phyloP scores from a whole-genome alignment of 2,113 vertebrate species.

The Pandion haliaetus region DNA sequence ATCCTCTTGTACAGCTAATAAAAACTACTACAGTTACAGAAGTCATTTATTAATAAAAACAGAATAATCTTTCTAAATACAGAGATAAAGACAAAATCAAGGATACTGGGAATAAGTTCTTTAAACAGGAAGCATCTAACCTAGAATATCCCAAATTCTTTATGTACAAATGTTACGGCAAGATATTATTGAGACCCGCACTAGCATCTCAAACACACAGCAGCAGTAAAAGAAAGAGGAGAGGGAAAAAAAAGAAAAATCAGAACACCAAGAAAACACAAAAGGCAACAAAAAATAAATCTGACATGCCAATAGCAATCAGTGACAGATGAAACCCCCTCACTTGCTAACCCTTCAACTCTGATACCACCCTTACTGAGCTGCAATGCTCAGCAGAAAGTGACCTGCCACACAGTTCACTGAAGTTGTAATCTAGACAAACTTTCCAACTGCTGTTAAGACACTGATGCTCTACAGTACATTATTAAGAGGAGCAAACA shows the following conservation, averaged over 20 bases:
- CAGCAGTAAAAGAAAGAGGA: neutral
- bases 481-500: slow-evolving; percentile 13
- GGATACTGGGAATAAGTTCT: neutral
- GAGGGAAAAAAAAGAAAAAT: neutral
- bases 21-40: neutral
- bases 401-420: slow-evolving; percentile 13
- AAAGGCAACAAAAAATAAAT: neutral
- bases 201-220: neutral
- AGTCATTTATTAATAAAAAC: neutral
- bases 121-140: neutral
- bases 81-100: neutral
- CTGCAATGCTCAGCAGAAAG: neutral
- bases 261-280: neutral
- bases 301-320: neutral
- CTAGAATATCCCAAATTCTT: neutral
- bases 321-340: neutral
- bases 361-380: neutral
- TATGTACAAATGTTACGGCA: neutral
- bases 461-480: neutral
- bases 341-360: neutral
- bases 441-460: slow-evolving; percentile 35
- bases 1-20: neutral
- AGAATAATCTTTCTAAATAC: neutral
- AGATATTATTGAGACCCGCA: fast-evolving
- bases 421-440: slow-evolving; percentile 34